Percentiles rank a stretch among this genome's conserved stretches.
Conservation (phyloP, 2,797 vertebrate genomes). For the Xiphorhynchus erythropygius region DNA sequence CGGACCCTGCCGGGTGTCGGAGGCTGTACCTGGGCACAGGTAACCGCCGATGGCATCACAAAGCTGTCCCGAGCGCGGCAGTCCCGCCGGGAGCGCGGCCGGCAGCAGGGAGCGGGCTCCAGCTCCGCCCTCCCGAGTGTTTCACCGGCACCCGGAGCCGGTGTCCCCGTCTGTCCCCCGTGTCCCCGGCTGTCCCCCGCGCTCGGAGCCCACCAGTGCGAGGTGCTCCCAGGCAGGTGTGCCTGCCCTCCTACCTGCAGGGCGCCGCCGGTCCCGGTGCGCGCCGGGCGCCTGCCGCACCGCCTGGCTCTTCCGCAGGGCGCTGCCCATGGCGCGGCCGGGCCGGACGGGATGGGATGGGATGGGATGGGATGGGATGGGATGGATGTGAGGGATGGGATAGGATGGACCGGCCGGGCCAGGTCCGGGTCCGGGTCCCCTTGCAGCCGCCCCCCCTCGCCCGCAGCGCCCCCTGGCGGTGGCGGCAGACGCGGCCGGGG, state of each 20-base stretch:
- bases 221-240: neutral
- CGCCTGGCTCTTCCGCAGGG: neutral
- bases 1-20: neutral
- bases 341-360: neutral
- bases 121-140: accelerated
- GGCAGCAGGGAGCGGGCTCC: neutral
- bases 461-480: neutral
- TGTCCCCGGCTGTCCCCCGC: neutral
- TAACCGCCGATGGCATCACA: neutral
- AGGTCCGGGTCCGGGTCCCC: no score
- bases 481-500: neutral
- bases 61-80: neutral
- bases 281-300: neutral
- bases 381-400: neutral
- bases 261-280: neutral
- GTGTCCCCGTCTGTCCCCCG: neutral
- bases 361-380: neutral
- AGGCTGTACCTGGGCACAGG: no score
- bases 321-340: slow-evolving; percentile 6
- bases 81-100: no score
- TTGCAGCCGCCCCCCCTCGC: neutral
- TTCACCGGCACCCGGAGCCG: neutral
- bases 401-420: no score
- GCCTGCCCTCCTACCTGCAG: neutral
- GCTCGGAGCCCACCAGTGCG: neutral